Evolutionary conservation across 2,888 invertebrate species (phyloP).

Genomic region (Gymnocheta viridis): DNA sequence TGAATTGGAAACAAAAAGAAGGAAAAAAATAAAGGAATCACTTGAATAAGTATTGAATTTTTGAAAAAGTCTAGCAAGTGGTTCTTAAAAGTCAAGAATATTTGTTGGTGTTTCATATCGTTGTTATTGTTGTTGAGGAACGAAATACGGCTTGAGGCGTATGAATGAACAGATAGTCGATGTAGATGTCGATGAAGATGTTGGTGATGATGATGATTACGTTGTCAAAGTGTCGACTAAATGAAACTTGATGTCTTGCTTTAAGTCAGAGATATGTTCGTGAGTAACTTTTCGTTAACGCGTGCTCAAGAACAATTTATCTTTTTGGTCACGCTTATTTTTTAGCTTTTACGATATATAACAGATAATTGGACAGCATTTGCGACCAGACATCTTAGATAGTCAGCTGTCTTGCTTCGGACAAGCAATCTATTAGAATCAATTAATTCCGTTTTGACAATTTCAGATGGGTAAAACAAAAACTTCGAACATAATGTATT

Average conservation of each 20-base stretch:
- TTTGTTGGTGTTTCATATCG: conserved; percentile 14
- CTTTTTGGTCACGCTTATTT: too few species aligned
- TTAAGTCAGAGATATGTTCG: background rate
- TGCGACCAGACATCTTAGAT: too few species aligned
- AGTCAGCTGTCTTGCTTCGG: too few species aligned
- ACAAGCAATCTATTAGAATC: too few species aligned
- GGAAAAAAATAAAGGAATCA: conserved; percentile 14
- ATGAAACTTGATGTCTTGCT: conserved; percentile 28
- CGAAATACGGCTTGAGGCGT: conserved; percentile 55
- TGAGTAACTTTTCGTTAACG: background rate
- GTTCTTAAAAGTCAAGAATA: conserved; percentile 47
- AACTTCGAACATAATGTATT: too few species aligned
- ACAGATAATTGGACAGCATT: too few species aligned
- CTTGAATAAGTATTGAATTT: conserved; percentile 60
- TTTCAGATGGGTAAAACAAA: too few species aligned
- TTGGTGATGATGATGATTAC: conserved; percentile 20
- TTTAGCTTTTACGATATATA: too few species aligned
- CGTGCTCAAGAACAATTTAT: too few species aligned
- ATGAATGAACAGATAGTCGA: conserved; percentile 15
- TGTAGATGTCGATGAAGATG: background rate
- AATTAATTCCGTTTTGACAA: too few species aligned
- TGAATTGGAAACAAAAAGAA: background rate
- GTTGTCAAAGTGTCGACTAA: conserved; percentile 50
- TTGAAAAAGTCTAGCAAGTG: conserved; percentile 57
- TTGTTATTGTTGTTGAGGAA: conserved; percentile 10